Evolutionary conservation across 2,888 invertebrate genomes (phyloP).

Genomic region (Autographa pulchrina): DNA sequence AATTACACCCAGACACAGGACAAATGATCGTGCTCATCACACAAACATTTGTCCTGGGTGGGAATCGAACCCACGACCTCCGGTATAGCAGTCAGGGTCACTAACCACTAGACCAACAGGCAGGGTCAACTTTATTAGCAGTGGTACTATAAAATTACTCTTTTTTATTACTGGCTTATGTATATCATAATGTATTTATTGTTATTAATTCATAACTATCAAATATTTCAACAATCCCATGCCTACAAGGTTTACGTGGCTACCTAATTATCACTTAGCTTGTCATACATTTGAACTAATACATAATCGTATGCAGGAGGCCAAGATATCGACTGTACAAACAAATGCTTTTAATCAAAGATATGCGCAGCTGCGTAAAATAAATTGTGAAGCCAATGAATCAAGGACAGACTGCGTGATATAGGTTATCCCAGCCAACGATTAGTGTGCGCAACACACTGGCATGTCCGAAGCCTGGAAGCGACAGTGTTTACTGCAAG

Average conservation of each 20-base stretch:
- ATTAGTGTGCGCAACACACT: constrained; percentile 17
- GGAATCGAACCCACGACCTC: no score
- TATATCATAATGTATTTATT: neutral
- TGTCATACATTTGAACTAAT: neutral
- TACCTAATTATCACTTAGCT: neutral
- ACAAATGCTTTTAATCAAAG: neutral
- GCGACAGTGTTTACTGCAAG: constrained; percentile 18
- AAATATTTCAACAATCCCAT: neutral
- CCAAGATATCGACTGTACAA: neutral
- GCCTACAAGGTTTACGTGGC: neutral
- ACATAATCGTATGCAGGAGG: neutral
- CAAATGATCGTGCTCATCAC: no score
- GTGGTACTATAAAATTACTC: neutral
- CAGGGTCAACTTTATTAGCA: no score
- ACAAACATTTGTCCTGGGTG: no score
- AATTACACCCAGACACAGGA: no score
- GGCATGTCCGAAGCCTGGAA: neutral
- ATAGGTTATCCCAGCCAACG: neutral
- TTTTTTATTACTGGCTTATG: neutral
- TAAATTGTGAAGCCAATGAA: neutral
- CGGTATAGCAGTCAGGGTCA: no score
- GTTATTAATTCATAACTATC: neutral
- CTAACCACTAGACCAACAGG: no score
- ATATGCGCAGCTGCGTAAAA: neutral
- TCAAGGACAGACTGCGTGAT: neutral